Base-by-base conservation (phyloP, 2,888 invertebrate genomes). In the Ernsta delagoae region DNA sequence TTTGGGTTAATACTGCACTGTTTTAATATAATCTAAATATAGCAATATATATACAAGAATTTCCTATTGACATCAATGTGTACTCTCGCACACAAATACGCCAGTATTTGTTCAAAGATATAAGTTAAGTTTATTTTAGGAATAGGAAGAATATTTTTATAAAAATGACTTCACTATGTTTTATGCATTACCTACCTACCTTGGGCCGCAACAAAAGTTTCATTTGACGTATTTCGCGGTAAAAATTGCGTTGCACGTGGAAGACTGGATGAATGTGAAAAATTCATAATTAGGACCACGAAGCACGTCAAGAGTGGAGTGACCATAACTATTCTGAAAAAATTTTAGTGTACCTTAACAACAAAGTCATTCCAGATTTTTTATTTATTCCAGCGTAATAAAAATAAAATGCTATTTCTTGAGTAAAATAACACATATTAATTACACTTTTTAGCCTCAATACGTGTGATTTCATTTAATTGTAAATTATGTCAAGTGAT, bases 111-210 rank as follows among this genome's bases (percentile, higher is more conserved):
- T 39, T 39, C 57, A 39, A 12, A 57, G 36, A 39, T 57, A 34
- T 34, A 24, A 24, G 1, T 24, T 3, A 12, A 48, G 48, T 48
- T 12, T 56, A 56, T 56, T 34, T 36, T 36, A 8, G 5, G 57
- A 39, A 57, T 7, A 57, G 57, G 39, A 39, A 11, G 9, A 6
- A 5, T 56, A 56, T 56, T 57, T 12, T 57, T 57, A 57, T 36
- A 12, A 57, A 36, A 57, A 57, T 57, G 36, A 57, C 57, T 53
- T 57, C 39, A 36, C 8, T n/a, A 57, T 57, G 57, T 34, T 57
- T 57, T 59, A 59, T 59, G 59, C 59, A 59, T 59, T 43, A 24
- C n/a, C n/a, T n/a, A n/a, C n/a, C n/a, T n/a, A n/a, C 39, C 24
- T 59, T 9, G 4, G 8, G 24, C 41, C 59, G 24, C 24, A 43